Evolutionary conservation across 1,140 invertebrate species (phyloP), one percentile per base, ranked within the genome.

Genomic region (Orchesella cincta): DNA sequence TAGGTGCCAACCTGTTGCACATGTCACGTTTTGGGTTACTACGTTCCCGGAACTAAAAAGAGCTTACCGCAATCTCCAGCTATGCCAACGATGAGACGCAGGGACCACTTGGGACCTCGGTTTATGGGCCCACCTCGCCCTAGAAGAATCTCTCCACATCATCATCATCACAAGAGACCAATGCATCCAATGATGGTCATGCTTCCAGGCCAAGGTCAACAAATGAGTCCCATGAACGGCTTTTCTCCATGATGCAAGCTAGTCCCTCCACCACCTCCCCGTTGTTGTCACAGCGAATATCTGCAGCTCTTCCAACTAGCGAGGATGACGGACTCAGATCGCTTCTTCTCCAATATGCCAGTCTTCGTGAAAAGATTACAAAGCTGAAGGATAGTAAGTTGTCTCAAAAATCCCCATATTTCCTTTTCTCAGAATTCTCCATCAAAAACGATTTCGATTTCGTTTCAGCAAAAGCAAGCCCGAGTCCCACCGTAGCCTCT

Each of bases 1-100:
- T 64, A 91, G 88, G 90, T 94, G 0, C 93, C 93, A 26, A 93
- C 91, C 0, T 93, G 92, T 79, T 95, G 93, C 82, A 92, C 92
- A 0, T 95, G 93, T 83, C 92, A 94, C 82, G 90, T 94, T 1
- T 90, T 92, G 82, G 92, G 91, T 16, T 92, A 85, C 78, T 81
- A 77, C 81, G 76, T 79, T 77, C 80, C 81, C 12, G 77, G 78
- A 39, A 67, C 3, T 23, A 67, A 67, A 33, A 67, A 67, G 62
- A 31, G 31, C 33, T 29, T 67, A 18, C 73, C 74, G 29, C 73
- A 77, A 31, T 35, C 72, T 14, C 74, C 71, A 28, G 76, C 64
- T 23, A 80, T 78, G 23, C 80, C 81, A 31, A 79, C 72, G 26
- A 72, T 35, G 29, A 72, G 73, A 70, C 51, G 75, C 26, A 64